Base-by-base conservation (phyloP, 2,797 vertebrate genomes). In the Amazona ochrocephala region DNA sequence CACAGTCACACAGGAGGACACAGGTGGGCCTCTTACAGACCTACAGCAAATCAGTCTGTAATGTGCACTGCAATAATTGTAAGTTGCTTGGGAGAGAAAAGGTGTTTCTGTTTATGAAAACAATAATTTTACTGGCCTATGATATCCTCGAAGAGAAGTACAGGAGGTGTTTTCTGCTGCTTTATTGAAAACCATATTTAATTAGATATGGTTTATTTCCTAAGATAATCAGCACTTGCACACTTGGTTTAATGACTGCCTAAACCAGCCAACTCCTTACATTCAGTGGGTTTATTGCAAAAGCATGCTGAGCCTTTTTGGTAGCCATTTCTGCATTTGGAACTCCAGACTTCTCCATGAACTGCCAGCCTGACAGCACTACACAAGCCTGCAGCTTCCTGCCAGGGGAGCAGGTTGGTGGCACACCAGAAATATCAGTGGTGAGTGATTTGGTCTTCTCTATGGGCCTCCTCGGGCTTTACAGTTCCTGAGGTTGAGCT, bases 1-100 rank as follows among this genome's bases (percentile, higher is more conserved):
- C 37, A 8, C 0, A 0, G 42, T 19, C 41, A 77, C 61, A 5
- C 24, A 11, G 37, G 12, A 58, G 17, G 64, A 89, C 16, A 34
- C 21, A 7, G 41, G 32, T 8, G 18, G n/a, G 37, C 17, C 42
- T 44, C 41, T 13, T 18, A 9, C 30, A 64, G 15, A 47, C 20
- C 62, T 7, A 16, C 10, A 22, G 68, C 44, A 37, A 20, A 14
- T 14, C 42, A n/a, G 11, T 10, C 37, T 68, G 18, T 7, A 58
- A 77, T 0, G 0, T 3, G 14, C 39, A 34, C 32, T 24, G 37
- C 32, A 58, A 41, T 11, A 64, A 53, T 50, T 65, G 61, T 34
- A 39, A 4, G 4, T 30, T 77, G 54, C 37, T 16, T 27, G 6
- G 29, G 30, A 29, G 4, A 29, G 5, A 32, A 77, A 84, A 87